Evolutionary conservation across 2,113 vertebrate genomes (phyloP), one percentile per base, ranked within the genome.

Genomic region (Lanius ludovicianus): DNA sequence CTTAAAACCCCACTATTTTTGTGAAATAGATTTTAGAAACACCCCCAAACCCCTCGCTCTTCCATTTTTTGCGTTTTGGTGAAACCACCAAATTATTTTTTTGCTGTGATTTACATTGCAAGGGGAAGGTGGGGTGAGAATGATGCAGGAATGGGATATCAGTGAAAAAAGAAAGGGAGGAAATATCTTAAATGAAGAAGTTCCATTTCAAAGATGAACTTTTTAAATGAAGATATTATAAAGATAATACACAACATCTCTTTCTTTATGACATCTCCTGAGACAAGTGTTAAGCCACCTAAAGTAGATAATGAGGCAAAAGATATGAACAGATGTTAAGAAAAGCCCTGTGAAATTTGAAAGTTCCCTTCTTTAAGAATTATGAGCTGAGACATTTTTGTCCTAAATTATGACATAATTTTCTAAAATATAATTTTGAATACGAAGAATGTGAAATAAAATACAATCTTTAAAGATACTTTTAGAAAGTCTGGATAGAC

Each of bases 351-450:
- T 39, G 44, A 56, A 73, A 57, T 76, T 35, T 82, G 55, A 27
- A 91, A 68, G 19, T n/a, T 87, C 18, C 20, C 4, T 75, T 31
- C 50, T 73, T 67, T 84, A 87, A 49, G 31, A 79, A 49, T 56
- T 82, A 62, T 28, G 13, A 65, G 7, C 7, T 23, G 28, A 85
- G 49, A 77, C 12, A 37, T 69, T 95, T 93, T 93, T 79, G 27
- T 41, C 39, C 31, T 77, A 69, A 82, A 62, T 70, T 35, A 46
- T 1, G 8, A 82, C 41, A 68, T n/a, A 60, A 62, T 83, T 94
- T 92, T 83, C 67, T 50, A 69, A 91, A 93, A 80, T 27, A 16
- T 39, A 76, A 42, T 73, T 69, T 73, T 57, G 59, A 95, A 88
- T 37, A 57, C 4, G 27, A 93, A 86, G n/a, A 33, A 68, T 79